Percentiles rank a stretch among this genome's conserved stretches.
These are phyloP conservation scores for Thaumatotibia leucotreta DNA, from an alignment of 1,140 invertebrate species.

Conservation along the genomic window DNA sequence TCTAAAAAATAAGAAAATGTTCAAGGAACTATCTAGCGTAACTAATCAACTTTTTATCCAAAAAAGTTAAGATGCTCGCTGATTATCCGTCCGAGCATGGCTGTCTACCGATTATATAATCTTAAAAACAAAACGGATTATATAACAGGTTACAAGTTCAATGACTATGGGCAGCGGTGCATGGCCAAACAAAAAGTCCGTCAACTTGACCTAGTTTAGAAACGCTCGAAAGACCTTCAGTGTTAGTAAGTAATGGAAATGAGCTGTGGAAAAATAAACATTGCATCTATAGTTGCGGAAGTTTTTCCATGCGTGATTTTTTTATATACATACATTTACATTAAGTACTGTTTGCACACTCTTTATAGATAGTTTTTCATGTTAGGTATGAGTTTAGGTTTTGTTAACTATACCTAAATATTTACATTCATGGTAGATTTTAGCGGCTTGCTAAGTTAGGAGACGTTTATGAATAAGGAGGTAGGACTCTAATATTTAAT, in stretches of 20 bases:
- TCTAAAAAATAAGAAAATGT: no score
- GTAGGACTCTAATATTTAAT: no score
- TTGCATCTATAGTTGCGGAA: neutral
- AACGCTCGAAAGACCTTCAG: slow-evolving; percentile 44
- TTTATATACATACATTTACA: no score
- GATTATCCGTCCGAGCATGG: neutral
- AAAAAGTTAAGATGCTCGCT: neutral
- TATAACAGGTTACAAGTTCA: slow-evolving; percentile 59
- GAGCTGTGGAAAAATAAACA: neutral
- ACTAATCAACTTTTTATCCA: neutral
- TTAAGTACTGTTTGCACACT: no score
- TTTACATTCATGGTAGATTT: no score
- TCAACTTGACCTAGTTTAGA: slow-evolving; percentile 62
- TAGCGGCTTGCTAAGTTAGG: no score
- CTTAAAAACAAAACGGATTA: no score
- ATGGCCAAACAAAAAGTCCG: slow-evolving; percentile 61
- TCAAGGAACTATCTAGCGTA: neutral
- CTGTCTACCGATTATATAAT: slow-evolving; percentile 22
- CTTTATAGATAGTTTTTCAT: no score
- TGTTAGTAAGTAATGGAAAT: neutral
- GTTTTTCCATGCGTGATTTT: no score
- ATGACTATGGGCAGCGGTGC: slow-evolving; percentile 57
- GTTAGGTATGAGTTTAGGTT: no score
- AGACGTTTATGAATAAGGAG: no score
- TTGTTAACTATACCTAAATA: no score